These are phyloP conservation scores for Chaenocephalus aceratus DNA, from an alignment of 2,113 vertebrate species.

Conservation along the genomic window DNA sequence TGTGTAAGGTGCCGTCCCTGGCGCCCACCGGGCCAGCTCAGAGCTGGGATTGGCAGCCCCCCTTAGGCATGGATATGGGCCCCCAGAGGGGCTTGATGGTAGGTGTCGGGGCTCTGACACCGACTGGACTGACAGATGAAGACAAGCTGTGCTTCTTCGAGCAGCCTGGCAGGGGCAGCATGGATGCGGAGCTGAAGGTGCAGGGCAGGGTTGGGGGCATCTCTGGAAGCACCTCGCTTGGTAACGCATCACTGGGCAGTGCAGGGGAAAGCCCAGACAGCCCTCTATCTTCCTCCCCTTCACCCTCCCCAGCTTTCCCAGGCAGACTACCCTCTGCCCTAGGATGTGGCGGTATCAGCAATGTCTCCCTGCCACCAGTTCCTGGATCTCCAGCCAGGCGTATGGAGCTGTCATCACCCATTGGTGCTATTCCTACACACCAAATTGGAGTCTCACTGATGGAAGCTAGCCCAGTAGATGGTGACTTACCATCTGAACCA, in stretches of 20 bases:
- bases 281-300: slow-evolving; percentile 79
- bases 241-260: slow-evolving; percentile 78
- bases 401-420: slow-evolving; percentile 50
- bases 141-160: slow-evolving; percentile 94
- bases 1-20: slow-evolving; percentile 83
- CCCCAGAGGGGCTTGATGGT: slow-evolving; percentile 77
- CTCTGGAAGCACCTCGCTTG: slow-evolving; percentile 72
- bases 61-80: slow-evolving; percentile 81
- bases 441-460: slow-evolving; percentile 62
- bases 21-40: slow-evolving; percentile 69
- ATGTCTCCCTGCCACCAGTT: slow-evolving; percentile 72
- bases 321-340: slow-evolving; percentile 66
- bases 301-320: slow-evolving; percentile 75
- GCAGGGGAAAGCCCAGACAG: slow-evolving; percentile 81
- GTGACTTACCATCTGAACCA: slow-evolving; percentile 53
- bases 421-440: slow-evolving; percentile 42
- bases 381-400: slow-evolving; percentile 72
- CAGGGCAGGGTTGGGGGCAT: slow-evolving; percentile 63
- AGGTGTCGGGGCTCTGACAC: slow-evolving; percentile 67
- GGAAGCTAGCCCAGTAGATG: slow-evolving; percentile 34
- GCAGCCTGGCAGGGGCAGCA: slow-evolving; percentile 65
- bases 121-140: slow-evolving; percentile 90
- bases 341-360: slow-evolving; percentile 75
- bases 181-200: slow-evolving; percentile 86
- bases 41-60: slow-evolving; percentile 92